Conservation (phyloP, 1,140 invertebrate species). For the Argopecten irradians region DNA sequence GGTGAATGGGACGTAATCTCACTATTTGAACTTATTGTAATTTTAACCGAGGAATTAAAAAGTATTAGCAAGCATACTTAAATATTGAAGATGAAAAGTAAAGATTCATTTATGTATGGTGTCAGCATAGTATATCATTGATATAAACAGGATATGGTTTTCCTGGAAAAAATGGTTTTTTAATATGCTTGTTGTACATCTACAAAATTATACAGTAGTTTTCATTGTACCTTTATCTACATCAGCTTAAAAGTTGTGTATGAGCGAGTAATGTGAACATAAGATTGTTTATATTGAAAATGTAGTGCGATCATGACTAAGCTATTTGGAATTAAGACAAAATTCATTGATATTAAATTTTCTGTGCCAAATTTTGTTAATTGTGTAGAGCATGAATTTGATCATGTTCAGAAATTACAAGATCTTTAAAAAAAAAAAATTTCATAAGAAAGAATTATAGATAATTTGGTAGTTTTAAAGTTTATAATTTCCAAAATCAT, state of each 20-base stretch:
- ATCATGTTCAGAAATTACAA: too few species aligned
- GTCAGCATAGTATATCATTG: background rate
- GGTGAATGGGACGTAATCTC: background rate
- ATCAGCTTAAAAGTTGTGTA: background rate
- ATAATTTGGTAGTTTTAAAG: too few species aligned
- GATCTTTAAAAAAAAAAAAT: too few species aligned
- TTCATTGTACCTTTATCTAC: background rate
- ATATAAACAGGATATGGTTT: background rate
- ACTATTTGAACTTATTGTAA: background rate
- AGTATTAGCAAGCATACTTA: background rate
- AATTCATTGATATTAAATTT: too few species aligned
- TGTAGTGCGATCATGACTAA: too few species aligned
- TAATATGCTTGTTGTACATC: background rate
- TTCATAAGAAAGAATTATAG: too few species aligned
- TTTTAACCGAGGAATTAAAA: background rate
- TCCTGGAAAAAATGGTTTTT: background rate
- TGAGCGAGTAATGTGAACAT: too few species aligned
- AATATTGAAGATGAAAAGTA: background rate
- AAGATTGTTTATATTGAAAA: too few species aligned
- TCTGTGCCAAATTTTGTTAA: too few species aligned
- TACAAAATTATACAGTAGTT: background rate
- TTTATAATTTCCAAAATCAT: too few species aligned
- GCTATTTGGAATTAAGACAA: too few species aligned
- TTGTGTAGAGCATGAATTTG: too few species aligned
- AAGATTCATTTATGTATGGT: background rate